Conservation (phyloP, 2,888 invertebrate species). For the Lasioglossum morio region DNA sequence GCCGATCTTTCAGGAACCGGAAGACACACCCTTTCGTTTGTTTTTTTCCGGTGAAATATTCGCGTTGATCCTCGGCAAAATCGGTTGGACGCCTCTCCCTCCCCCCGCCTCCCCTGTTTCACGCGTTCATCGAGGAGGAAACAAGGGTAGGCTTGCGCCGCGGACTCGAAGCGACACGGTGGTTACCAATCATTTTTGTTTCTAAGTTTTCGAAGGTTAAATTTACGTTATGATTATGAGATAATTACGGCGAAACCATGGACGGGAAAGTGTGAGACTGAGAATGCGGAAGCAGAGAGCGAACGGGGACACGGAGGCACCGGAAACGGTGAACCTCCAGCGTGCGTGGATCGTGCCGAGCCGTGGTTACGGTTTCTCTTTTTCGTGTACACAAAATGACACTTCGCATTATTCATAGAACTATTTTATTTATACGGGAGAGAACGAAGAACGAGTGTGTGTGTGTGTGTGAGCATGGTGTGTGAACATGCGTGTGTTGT, state of each 20-base stretch:
- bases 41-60: no score
- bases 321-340: conserved; percentile 18
- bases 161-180: conserved; percentile 62
- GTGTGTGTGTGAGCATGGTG: not conserved
- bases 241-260: conserved; percentile 18
- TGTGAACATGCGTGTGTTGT: not conserved
- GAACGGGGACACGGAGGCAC: conserved; percentile 44
- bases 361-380: conserved; percentile 32
- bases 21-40: not conserved
- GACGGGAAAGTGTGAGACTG: conserved; percentile 44
- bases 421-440: conserved; percentile 65
- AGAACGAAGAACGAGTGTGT: conserved; percentile 17
- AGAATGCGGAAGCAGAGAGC: conserved; percentile 36
- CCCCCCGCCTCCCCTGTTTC: conserved; percentile 8
- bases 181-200: conserved; percentile 73
- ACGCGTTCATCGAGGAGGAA: conserved; percentile 30
- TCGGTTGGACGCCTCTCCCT: not conserved
- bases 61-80: conserved; percentile 25
- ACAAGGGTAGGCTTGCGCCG: conserved; percentile 59
- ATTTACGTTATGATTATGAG: conserved; percentile 73
- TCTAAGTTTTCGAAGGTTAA: conserved; percentile 74
- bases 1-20: not conserved
- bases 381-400: conserved; percentile 50
- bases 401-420: conserved; percentile 54
- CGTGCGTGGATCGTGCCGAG: conserved; percentile 28